Base-by-base conservation (phyloP, 2,113 vertebrate genomes). In the Stomatorhinus ivindoensis region DNA sequence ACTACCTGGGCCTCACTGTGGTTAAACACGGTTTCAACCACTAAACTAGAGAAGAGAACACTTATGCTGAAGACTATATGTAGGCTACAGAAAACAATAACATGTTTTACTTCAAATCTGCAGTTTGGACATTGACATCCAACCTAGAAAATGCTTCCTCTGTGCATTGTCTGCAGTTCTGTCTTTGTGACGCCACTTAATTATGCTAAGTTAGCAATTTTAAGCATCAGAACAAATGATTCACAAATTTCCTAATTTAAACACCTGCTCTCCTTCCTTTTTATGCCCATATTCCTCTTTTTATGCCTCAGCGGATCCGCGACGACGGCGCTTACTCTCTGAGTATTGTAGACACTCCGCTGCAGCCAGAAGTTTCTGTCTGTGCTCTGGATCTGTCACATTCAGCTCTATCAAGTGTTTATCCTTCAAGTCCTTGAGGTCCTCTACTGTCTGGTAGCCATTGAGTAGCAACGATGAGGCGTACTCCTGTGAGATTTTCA, bases 391-490 rank as follows among this genome's bases (percentile, higher is more conserved):
- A 89, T 98, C 96, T 2, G 94, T 95, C 92, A 99, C 95, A 89
- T 98, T 98, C 92, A 99, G 94, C 94, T 99, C 98, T 61, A 97
- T 95, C 86, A 99, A 95, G 90, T 99, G 97, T 91, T 97, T 97
- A 87, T 99, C 98, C 90, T 97, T 95, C 91, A 99, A 94, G 89
- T 99, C 96, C 91, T 95, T 96, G 91, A 99, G 95, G 93, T 99
- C 98, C n/a, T 99, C 98, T 88, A 97, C 94, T 2, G 94, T 96
- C 95, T 99, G 97, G 91, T 99, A 99, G 89, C 98, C 98, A 21
- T 99, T 99, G 50, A 99, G 94, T 91, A 99, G 94, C 92, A 99
- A 91, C 0, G 97, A 97, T 55, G 98, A 97, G 86, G 95, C 93
- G 7, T 99, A 98, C 86, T 99, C 98, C 98, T 99, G 87, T 10